Percentiles rank a stretch among this genome's conserved stretches.
phyloP scores from a whole-genome alignment of 35 echinoderm and acorn worm species.

The Lytechinus variegatus region DNA sequence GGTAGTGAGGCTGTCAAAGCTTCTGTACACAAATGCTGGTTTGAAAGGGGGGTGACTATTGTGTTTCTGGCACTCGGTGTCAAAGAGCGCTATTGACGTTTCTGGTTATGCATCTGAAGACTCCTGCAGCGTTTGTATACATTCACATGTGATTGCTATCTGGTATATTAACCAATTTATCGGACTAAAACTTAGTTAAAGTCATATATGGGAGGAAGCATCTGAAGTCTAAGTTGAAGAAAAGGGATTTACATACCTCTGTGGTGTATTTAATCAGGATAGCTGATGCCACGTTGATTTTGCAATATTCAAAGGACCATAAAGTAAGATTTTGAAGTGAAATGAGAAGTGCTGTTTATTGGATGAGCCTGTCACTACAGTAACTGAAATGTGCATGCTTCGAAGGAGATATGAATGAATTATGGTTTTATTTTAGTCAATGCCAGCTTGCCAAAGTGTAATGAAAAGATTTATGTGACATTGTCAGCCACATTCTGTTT shows the following conservation, averaged over 20 bases:
- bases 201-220: not conserved
- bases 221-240: not conserved
- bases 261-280: not conserved
- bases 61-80: not conserved
- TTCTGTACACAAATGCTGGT: not conserved
- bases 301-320: not conserved
- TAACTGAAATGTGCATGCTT: not conserved
- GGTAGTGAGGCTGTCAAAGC: not conserved
- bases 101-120: not conserved
- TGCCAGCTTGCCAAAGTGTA: no score
- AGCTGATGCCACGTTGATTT: not conserved
- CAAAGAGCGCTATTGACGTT: slow-evolving; percentile 2
- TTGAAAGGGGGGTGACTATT: slow-evolving; percentile 17
- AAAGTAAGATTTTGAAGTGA: not conserved
- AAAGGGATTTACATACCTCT: not conserved
- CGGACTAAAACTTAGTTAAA: not conserved
- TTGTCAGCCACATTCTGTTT: no score
- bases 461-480: no score
- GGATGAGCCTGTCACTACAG: not conserved
- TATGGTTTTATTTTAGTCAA: not conserved
- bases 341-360: not conserved
- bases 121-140: not conserved
- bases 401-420: not conserved
- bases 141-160: not conserved
- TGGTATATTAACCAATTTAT: not conserved